Evolutionary conservation across 2,888 invertebrate species (phyloP).

Genomic region (Mellilla xanthometata): DNA sequence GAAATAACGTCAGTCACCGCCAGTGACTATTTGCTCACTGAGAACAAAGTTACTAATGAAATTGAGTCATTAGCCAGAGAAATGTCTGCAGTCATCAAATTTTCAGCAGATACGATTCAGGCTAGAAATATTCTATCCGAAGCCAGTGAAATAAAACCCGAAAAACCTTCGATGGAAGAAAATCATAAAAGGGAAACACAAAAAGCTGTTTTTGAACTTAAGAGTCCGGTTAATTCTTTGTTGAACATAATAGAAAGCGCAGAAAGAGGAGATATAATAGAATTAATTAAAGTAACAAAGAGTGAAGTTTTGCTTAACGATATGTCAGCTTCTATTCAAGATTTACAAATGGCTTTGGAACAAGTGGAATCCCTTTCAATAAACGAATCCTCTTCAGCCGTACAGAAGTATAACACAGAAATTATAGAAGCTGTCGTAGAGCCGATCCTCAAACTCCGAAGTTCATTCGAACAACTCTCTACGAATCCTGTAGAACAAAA

Average conservation of each 20-base stretch:
- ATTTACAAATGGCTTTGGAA: constrained; percentile 72
- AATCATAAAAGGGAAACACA: constrained; percentile 69
- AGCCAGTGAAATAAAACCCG: constrained; percentile 57
- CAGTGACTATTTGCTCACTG: constrained; percentile 63
- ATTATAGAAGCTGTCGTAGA: constrained; percentile 85
- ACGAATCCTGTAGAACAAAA: constrained; percentile 47
- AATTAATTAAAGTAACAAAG: constrained; percentile 46
- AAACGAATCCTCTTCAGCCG: constrained; percentile 67
- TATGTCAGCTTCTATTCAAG: constrained; percentile 75
- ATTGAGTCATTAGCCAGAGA: constrained; percentile 73
- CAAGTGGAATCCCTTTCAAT: constrained; percentile 77
- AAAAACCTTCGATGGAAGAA: constrained; percentile 52
- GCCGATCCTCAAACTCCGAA: constrained; percentile 84
- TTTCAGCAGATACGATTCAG: constrained; percentile 79
- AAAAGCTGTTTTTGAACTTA: constrained; percentile 66
- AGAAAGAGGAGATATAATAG: constrained; percentile 45
- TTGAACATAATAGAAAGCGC: constrained; percentile 59
- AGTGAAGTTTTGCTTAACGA: constrained; percentile 66
- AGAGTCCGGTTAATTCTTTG: constrained; percentile 59
- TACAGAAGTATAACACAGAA: constrained; percentile 79
- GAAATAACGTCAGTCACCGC: constrained; percentile 69
- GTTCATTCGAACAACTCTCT: constrained; percentile 78
- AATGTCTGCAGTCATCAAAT: constrained; percentile 73
- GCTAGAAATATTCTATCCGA: constrained; percentile 61
- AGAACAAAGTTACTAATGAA: constrained; percentile 62